Conservation (phyloP, 2,888 invertebrate genomes). For the Eupithecia centaureata region DNA sequence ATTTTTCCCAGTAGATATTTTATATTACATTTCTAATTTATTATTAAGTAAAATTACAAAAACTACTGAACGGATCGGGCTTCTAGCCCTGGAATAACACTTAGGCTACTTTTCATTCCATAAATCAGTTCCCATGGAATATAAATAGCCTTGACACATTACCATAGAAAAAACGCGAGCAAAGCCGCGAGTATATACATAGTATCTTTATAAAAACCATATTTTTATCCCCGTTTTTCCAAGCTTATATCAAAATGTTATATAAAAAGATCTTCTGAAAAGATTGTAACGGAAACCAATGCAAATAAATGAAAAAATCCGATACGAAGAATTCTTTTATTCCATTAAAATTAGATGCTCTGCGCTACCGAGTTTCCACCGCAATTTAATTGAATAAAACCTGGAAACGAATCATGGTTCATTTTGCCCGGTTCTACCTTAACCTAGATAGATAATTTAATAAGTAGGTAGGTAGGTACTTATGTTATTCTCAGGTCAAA, state of each 20-base stretch:
- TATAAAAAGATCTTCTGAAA: not conserved
- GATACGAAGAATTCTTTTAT: not conserved
- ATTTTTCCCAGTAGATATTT: not conserved
- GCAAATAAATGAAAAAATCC: constrained; percentile 8
- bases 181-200: no score
- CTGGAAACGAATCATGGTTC: constrained; percentile 33
- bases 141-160: no score
- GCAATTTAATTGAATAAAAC: constrained; percentile 47
- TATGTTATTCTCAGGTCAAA: not conserved
- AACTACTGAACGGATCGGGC: no score
- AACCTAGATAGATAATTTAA: constrained; percentile 11
- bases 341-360: constrained; percentile 22
- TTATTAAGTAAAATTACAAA: no score
- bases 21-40: no score
- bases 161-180: no score
- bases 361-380: constrained; percentile 24
- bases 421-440: constrained; percentile 13
- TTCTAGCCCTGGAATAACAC: no score
- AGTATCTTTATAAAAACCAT: no score
- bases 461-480: not conserved
- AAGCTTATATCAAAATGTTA: not conserved
- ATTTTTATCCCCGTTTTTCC: not conserved
- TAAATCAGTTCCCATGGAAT: no score
- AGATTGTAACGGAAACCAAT: not conserved
- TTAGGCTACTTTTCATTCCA: no score